Percentiles rank a stretch among this genome's conserved stretches.
Conservation (phyloP, 2,888 invertebrate species). For the Caenorhabditis sulstoni region DNA sequence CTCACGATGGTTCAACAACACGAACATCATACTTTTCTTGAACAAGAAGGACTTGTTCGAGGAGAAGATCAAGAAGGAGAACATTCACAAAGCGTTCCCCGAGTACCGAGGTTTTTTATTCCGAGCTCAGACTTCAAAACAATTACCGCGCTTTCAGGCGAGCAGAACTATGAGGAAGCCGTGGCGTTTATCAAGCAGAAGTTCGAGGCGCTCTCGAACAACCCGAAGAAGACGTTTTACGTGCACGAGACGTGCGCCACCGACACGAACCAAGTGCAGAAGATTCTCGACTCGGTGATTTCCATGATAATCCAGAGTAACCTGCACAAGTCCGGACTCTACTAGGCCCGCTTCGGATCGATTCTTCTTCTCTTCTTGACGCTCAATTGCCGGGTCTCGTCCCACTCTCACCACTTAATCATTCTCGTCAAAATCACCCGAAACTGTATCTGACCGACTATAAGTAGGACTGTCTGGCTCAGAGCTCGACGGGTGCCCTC, state of each 20-base stretch:
- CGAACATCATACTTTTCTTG: constrained; percentile 78
- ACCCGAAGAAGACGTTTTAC: constrained; percentile 73
- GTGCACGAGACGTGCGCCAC: constrained; percentile 80
- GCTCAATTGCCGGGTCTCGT: neutral
- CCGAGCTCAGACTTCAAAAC: constrained; percentile 34
- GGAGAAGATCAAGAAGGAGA: constrained; percentile 74
- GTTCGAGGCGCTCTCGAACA: constrained; percentile 74
- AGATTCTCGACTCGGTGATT: constrained; percentile 78
- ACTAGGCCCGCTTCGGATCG: constrained; percentile 42
- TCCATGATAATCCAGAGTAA: constrained; percentile 79
- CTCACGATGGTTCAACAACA: constrained; percentile 79
- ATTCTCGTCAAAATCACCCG: no score
- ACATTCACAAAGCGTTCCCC: constrained; percentile 73
- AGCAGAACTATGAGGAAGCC: constrained; percentile 74
- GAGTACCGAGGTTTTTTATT: constrained; percentile 79
- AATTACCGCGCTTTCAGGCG: constrained; percentile 66
- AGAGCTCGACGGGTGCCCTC: no score
- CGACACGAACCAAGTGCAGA: constrained; percentile 77
- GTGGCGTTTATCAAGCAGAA: constrained; percentile 74
- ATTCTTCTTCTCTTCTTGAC: constrained; percentile 49
- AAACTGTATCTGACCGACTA: no score
- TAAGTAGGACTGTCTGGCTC: no score
- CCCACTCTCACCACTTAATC: no score
- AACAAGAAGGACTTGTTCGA: constrained; percentile 79
- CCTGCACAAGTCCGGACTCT: constrained; percentile 79